phyloP scores from a whole-genome alignment of 2,888 invertebrate species.

The Calephelis perditalis region DNA sequence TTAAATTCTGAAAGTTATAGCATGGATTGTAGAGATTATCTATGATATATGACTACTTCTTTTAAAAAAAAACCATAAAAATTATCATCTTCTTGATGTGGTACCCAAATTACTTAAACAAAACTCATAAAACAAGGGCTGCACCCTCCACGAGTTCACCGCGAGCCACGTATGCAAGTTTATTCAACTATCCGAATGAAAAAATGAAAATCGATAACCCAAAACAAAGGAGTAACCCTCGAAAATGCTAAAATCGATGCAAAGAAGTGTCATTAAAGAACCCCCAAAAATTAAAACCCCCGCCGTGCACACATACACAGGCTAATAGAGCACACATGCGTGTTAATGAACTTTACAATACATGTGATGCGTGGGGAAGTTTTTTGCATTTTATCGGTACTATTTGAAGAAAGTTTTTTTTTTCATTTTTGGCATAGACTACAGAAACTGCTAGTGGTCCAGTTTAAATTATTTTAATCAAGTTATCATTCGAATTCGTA shows the following conservation, averaged over 20 bases:
- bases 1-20: too few species aligned
- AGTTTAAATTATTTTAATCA: too few species aligned
- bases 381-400: constrained; percentile 29
- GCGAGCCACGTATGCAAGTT: constrained; percentile 49
- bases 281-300: constrained; percentile 76
- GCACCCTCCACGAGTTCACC: constrained; percentile 5
- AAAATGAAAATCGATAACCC: constrained; percentile 56
- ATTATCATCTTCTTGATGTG: too few species aligned
- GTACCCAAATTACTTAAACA: not conserved
- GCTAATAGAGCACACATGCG: constrained; percentile 40
- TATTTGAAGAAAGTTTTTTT: constrained; percentile 17
- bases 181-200: constrained; percentile 43
- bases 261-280: constrained; percentile 77
- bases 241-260: constrained; percentile 72
- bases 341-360: constrained; percentile 43
- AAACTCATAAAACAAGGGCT: constrained; percentile 2
- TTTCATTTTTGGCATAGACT: too few species aligned
- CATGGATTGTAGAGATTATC: too few species aligned
- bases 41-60: too few species aligned
- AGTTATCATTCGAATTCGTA: too few species aligned
- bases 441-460: too few species aligned
- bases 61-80: too few species aligned
- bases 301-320: constrained; percentile 38
- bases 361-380: constrained; percentile 36
- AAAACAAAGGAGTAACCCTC: constrained; percentile 75